phyloP scores from a whole-genome alignment of 1,140 invertebrate genomes.

The Conus betulinus region DNA sequence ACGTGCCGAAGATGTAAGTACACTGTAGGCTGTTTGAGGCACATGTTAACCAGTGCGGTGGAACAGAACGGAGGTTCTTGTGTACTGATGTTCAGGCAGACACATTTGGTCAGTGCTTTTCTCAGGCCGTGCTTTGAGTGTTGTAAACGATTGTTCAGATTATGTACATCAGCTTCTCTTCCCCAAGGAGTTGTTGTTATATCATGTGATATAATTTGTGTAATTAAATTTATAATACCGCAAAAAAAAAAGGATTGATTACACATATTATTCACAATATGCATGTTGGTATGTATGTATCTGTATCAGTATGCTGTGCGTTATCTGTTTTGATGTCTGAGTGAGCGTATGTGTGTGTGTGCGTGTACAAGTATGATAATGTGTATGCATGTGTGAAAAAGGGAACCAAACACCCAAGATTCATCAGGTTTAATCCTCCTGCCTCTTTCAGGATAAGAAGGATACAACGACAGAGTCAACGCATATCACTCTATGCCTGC shows the following conservation, averaged over 20 bases:
- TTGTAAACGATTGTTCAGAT: background rate
- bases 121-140: background rate
- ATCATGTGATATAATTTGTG: conserved; percentile 35
- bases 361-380: background rate
- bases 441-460: too few species aligned
- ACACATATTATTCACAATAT: background rate
- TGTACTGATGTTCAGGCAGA: background rate
- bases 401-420: too few species aligned
- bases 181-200: background rate
- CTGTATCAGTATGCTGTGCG: background rate
- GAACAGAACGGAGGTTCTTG: background rate
- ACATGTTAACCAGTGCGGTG: background rate
- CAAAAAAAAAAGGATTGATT: background rate
- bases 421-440: too few species aligned
- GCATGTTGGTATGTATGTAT: background rate
- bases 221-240: conserved; percentile 14
- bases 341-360: background rate
- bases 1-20: background rate
- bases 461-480: too few species aligned
- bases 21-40: background rate
- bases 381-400: too few species aligned
- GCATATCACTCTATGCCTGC: too few species aligned
- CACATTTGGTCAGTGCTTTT: background rate
- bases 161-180: conserved; percentile 3
- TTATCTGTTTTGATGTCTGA: background rate